Conservation (phyloP, 2,797 vertebrate genomes). For the Pseudomugil gertrudae region DNA sequence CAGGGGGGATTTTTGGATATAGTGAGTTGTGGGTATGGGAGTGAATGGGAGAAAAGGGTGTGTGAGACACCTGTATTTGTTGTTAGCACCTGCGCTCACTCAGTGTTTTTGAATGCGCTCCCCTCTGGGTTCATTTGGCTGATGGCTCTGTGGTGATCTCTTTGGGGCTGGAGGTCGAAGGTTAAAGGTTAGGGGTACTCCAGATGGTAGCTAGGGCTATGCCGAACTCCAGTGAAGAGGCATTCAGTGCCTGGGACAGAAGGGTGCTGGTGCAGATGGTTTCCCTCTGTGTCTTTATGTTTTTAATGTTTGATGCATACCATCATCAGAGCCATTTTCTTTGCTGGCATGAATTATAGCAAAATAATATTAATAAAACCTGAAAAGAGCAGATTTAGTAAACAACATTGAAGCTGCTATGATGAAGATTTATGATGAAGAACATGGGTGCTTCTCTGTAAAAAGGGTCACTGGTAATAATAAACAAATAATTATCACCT, state of each 20-base stretch:
- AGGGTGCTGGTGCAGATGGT: constrained; percentile 36
- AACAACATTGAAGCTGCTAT: neutral
- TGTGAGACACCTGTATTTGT: constrained; percentile 59
- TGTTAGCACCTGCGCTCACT: constrained; percentile 50
- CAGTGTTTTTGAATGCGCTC: constrained; percentile 37
- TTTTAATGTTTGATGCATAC: constrained; percentile 50
- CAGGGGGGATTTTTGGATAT: constrained; percentile 9
- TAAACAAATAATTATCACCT: constrained; percentile 2
- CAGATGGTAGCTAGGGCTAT: constrained; percentile 84
- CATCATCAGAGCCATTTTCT: constrained; percentile 27
- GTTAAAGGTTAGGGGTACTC: constrained; percentile 79
- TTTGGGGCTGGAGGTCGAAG: constrained; percentile 68
- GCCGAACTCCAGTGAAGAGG: constrained; percentile 75
- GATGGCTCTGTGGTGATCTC: constrained; percentile 67
- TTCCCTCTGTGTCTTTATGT: constrained; percentile 32
- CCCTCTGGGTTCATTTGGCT: constrained; percentile 53
- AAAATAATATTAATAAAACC: constrained; percentile 26
- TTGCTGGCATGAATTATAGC: constrained; percentile 25
- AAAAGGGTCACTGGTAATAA: neutral
- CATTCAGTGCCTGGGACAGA: constrained; percentile 72
- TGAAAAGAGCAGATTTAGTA: constrained; percentile 6
- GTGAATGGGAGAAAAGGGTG: neutral
- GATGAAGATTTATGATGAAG: constrained; percentile 2
- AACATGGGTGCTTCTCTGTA: neutral
- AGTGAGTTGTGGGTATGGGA: constrained; percentile 2